These are phyloP conservation scores for Caenorhabditis brenneri DNA, from an alignment of 1,140 invertebrate genomes.

Conservation along the genomic window DNA sequence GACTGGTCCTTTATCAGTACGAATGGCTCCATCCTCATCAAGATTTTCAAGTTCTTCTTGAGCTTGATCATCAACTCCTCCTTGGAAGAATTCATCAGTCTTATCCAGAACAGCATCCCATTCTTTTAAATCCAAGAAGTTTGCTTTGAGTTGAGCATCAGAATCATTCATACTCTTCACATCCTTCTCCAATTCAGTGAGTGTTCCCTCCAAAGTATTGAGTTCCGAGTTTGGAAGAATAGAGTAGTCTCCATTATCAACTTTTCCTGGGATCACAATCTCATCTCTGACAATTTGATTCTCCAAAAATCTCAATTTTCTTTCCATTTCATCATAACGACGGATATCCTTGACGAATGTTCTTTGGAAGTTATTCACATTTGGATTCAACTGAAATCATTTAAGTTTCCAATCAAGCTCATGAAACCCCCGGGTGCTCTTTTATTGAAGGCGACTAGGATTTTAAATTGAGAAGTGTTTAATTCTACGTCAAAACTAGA, in stretches of 20 bases:
- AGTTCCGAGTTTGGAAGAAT: constrained; percentile 65
- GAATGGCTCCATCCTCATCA: constrained; percentile 60
- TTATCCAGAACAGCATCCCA: constrained; percentile 71
- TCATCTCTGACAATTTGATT: constrained; percentile 67
- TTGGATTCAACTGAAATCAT: constrained; percentile 76
- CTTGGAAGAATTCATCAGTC: constrained; percentile 70
- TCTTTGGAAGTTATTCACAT: constrained; percentile 85
- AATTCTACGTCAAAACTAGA: too few species aligned
- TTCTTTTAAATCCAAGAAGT: constrained; percentile 70
- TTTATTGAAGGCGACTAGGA: too few species aligned
- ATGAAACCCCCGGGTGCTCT: too few species aligned
- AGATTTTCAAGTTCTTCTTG: constrained; percentile 46
- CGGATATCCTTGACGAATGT: constrained; percentile 89
- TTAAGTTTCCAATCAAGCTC: too few species aligned
- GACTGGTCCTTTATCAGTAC: constrained; percentile 49
- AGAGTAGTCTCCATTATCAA: constrained; percentile 65
- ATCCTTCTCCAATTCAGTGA: constrained; percentile 69
- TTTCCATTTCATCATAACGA: constrained; percentile 88
- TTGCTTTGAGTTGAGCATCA: constrained; percentile 67
- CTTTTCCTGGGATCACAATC: constrained; percentile 60
- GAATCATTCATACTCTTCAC: constrained; percentile 71
- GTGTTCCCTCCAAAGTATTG: constrained; percentile 68
- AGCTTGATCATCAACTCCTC: constrained; percentile 66
- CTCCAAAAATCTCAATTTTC: constrained; percentile 77
- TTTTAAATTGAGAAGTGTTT: too few species aligned